These are phyloP conservation scores for Cataglyphis rosenhaueri DNA, from an alignment of 2,888 invertebrate species.

Conservation along the genomic window DNA sequence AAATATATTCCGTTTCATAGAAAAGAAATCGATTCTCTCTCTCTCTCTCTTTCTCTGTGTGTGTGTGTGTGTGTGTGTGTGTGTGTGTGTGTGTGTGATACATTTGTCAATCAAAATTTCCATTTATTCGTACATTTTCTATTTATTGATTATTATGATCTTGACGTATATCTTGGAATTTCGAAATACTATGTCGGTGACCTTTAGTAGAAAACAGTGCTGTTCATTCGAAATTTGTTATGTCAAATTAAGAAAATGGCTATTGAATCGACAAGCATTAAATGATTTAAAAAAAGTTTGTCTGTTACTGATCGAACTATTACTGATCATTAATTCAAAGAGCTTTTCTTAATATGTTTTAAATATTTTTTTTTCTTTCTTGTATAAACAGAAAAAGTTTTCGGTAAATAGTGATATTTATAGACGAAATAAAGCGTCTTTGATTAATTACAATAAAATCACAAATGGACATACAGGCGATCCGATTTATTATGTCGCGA, in stretches of 20 bases:
- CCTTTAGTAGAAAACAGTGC: neutral
- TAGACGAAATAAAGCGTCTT: neutral
- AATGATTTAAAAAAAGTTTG: neutral
- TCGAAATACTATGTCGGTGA: slow-evolving; percentile 7
- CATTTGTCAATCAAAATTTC: slow-evolving; percentile 6
- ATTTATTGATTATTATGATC: slow-evolving; percentile 23
- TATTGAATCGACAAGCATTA: neutral
- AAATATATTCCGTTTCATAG: too few species aligned
- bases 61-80: too few species aligned
- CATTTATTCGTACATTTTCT: neutral
- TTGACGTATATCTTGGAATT: slow-evolving; percentile 23
- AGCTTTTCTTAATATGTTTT: neutral
- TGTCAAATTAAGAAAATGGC: neutral
- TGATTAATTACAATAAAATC: neutral
- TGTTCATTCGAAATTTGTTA: neutral
- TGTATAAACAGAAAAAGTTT: neutral
- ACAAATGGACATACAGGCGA: neutral
- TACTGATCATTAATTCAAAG: neutral
- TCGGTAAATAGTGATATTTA: neutral
- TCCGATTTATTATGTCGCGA: neutral
- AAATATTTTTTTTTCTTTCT: neutral
- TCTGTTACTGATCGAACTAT: neutral
- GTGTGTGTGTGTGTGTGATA: neutral
- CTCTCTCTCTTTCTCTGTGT: too few species aligned
- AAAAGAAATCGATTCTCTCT: too few species aligned